phyloP scores from a whole-genome alignment of 2,113 vertebrate genomes.

The Alethe diademata region DNA sequence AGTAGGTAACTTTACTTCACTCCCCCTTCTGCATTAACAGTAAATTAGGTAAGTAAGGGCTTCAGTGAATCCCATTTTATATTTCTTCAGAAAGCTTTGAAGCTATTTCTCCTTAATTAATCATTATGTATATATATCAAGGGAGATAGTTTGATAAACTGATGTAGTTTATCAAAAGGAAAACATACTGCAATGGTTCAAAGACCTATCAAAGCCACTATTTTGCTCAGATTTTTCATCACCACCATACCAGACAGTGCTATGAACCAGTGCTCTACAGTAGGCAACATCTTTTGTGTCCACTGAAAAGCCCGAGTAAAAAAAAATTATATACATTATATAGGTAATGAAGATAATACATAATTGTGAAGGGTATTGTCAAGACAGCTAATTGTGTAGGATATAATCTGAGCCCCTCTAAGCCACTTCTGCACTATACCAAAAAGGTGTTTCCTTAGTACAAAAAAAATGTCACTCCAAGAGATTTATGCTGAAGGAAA shows the following conservation, averaged over 20 bases:
- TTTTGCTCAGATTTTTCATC: constrained; percentile 7
- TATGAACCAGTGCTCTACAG: neutral
- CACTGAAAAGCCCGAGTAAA: neutral
- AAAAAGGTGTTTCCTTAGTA: neutral
- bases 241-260: neutral
- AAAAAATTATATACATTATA: neutral
- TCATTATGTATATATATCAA: neutral
- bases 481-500: neutral
- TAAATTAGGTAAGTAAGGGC: neutral
- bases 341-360: neutral
- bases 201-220: neutral
- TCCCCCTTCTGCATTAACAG: neutral
- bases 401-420: neutral
- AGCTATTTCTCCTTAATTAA: neutral
- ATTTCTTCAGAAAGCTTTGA: neutral
- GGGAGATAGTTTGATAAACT: constrained; percentile 3
- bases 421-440: neutral
- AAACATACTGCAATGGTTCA: neutral
- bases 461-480: neutral
- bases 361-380: neutral
- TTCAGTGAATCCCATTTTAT: neutral
- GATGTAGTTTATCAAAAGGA: neutral
- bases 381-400: neutral
- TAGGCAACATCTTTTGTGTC: neutral
- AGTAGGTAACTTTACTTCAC: neutral